A percentile compares a stretch with the other conserved stretches of the same genome.
These are phyloP conservation scores for Nyctibius grandis DNA, from an alignment of 2,797 vertebrate genomes.

Conservation along the genomic window DNA sequence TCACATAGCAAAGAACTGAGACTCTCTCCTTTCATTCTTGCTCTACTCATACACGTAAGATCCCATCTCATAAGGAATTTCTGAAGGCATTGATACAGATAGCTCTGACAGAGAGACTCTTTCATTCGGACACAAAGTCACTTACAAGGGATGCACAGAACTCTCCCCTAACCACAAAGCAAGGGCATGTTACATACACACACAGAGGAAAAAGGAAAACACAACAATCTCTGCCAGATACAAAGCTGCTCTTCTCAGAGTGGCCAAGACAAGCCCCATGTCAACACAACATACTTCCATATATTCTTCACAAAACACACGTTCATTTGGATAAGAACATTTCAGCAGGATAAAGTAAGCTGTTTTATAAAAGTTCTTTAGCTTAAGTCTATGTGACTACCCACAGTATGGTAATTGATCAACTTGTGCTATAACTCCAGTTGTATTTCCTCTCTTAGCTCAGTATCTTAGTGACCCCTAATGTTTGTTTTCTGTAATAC, in stretches of 20 bases:
- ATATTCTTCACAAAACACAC: not conserved
- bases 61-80: not conserved
- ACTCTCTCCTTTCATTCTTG: not conserved
- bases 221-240: too few relatives aligned
- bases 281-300: not conserved
- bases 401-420: not conserved
- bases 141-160: not conserved
- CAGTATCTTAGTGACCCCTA: slow-evolving; percentile 70
- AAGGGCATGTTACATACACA: not conserved
- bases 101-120: not conserved
- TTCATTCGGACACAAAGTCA: not conserved
- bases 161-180: not conserved
- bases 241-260: not conserved
- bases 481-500: slow-evolving; percentile 38
- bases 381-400: not conserved
- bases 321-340: not conserved
- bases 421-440: rapidly evolving
- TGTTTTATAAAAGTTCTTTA: not conserved
- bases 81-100: not conserved
- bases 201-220: not conserved
- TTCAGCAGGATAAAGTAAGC: not conserved
- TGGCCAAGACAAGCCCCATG: not conserved
- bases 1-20: not conserved
- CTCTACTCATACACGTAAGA: not conserved
- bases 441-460: not conserved